Evolutionary conservation across 2,888 invertebrate genomes (phyloP), one percentile per base, ranked within the genome.

Genomic region (Hypolimnas misippus): DNA sequence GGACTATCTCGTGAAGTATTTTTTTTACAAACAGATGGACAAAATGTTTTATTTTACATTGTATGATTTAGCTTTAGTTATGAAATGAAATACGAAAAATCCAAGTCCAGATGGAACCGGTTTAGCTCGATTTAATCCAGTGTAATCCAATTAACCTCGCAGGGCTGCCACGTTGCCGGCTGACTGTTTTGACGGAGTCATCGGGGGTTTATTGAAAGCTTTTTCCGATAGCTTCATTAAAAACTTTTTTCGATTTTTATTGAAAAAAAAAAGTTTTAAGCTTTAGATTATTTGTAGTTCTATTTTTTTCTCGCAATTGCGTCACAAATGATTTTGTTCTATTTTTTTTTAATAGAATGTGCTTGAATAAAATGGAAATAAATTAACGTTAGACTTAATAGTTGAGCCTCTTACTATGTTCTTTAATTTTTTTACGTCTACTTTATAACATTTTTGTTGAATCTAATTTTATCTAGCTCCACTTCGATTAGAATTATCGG

Each of bases 201-300:
- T 46, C 19, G 42, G 17, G 44, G 29, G 7, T 14, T 63, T 63
- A 63, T 54, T 29, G 57, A 57, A 46, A 55, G 64, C 62, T 58
- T 50, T 55, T 25, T 46, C 52, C 52, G 31, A 60, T 56, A 56
- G 3, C 29, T 46, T 60, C 21, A 60, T 60, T 60, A 56, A 52
- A 46, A 60, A 14, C 40, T 14, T 29, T 53, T 60, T 63, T 46
- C 8, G 35, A 38, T 38, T 12, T 38, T 35, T 7, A 2, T 16
- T 61, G 7, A 17, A 42, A 16, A 8, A 42, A 40, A 40, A 40
- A 14, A 14, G 6, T 14, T 40, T 5, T 40, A 14, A 14, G 40
- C 40, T 42, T 19, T 42, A 10, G 42, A 21, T n/a, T 42, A 8
- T 8, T 33, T 33, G 0, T 38, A 38, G 0, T 2, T 38, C 35